Percentiles rank a stretch among this genome's conserved stretches.
These are phyloP conservation scores for Apodemia hepburni DNA, from an alignment of 2,888 invertebrate genomes.

Conservation along the genomic window DNA sequence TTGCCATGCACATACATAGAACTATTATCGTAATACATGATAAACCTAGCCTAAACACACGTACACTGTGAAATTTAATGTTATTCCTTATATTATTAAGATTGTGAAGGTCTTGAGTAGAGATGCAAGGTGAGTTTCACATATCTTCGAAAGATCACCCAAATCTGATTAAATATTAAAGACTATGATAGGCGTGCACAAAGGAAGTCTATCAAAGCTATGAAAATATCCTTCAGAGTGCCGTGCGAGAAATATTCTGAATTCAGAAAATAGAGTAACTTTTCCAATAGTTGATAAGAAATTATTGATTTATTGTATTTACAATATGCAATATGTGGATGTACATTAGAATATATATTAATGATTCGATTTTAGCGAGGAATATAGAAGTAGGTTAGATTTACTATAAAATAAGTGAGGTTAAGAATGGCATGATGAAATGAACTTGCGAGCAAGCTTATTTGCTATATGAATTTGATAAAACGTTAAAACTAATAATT, in stretches of 20 bases:
- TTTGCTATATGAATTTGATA: constrained; percentile 30
- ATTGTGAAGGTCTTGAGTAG: constrained; percentile 45
- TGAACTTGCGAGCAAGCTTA: constrained; percentile 28
- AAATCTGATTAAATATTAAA: constrained; percentile 35
- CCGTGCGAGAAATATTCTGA: constrained; percentile 67
- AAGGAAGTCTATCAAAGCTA: constrained; percentile 63
- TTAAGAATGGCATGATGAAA: constrained; percentile 25
- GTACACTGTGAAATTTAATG: constrained; percentile 60
- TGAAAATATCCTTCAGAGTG: constrained; percentile 68
- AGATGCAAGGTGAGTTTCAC: constrained; percentile 49
- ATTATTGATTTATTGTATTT: constrained; percentile 66
- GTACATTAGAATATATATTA: constrained; percentile 60
- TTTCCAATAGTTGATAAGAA: constrained; percentile 68
- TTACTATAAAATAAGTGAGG: constrained; percentile 19
- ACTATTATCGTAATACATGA: constrained; percentile 56
- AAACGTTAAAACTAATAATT: constrained; percentile 30
- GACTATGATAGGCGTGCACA: constrained; percentile 56
- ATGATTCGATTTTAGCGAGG: constrained; percentile 42
- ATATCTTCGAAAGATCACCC: constrained; percentile 45
- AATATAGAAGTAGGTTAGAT: constrained; percentile 16
- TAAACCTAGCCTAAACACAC: constrained; percentile 71
- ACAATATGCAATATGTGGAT: constrained; percentile 46
- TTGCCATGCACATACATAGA: constrained; percentile 71
- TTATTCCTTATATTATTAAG: constrained; percentile 53
- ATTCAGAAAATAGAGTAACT: constrained; percentile 68